Percentiles rank a stretch among this genome's conserved stretches.
These are phyloP conservation scores for Meloidogyne floridensis DNA, from an alignment of 1,140 invertebrate species.

Conservation along the genomic window DNA sequence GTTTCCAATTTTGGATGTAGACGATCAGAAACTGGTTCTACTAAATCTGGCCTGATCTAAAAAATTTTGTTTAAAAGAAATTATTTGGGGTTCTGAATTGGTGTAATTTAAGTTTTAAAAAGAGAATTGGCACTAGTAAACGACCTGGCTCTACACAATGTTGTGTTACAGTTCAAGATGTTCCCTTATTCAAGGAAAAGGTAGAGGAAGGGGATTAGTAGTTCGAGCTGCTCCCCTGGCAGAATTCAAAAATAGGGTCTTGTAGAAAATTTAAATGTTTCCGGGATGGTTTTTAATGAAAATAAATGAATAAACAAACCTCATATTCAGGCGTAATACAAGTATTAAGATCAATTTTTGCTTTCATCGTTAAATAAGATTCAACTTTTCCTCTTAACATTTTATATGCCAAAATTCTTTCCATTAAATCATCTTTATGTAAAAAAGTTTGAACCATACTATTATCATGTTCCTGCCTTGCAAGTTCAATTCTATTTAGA, in stretches of 20 bases:
- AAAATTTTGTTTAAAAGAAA: background rate
- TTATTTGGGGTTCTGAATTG: background rate
- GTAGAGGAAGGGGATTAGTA: too few relatives aligned
- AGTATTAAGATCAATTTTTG: conserved; percentile 34
- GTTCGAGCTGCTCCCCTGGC: too few relatives aligned
- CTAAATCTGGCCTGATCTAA: background rate
- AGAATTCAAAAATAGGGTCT: too few relatives aligned
- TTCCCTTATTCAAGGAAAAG: too few relatives aligned
- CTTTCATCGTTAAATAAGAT: conserved; percentile 30
- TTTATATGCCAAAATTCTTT: conserved; percentile 35
- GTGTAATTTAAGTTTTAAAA: too few relatives aligned
- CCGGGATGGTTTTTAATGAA: background rate
- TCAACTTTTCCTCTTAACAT: conserved; percentile 37
- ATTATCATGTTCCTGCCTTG: conserved; percentile 32
- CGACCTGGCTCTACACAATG: too few relatives aligned
- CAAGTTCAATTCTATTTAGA: conserved; percentile 27
- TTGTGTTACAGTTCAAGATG: too few relatives aligned
- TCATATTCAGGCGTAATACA: conserved; percentile 36
- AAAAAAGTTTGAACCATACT: conserved; percentile 37
- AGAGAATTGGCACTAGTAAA: too few relatives aligned
- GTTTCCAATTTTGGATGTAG: background rate
- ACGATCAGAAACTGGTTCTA: conserved; percentile 8
- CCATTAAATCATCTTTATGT: conserved; percentile 31
- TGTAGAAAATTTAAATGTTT: background rate
- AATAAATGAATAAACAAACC: background rate